Conservation (phyloP, 2,888 invertebrate species). For the Diaperis boleti region DNA sequence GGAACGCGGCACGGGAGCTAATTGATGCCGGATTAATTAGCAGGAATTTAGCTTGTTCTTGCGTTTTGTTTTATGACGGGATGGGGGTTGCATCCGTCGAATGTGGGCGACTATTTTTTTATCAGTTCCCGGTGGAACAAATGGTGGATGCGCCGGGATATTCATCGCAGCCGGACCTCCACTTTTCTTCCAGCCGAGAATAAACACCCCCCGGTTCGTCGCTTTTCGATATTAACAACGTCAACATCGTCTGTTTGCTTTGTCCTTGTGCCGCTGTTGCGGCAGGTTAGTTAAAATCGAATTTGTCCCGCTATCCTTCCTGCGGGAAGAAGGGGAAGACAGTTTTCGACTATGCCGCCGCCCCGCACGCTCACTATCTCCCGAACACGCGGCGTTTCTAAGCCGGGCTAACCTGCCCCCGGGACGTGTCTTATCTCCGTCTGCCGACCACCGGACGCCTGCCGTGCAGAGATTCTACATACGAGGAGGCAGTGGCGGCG, state of each 20-base stretch:
- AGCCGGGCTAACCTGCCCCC: slow-evolving; percentile 42
- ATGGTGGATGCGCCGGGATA: slow-evolving; percentile 9
- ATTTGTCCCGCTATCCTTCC: slow-evolving; percentile 18
- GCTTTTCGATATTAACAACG: slow-evolving; percentile 32
- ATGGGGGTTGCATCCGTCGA: too few species aligned
- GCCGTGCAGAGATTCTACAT: slow-evolving; percentile 30
- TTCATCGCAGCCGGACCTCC: slow-evolving; percentile 6
- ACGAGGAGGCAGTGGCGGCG: slow-evolving; percentile 15
- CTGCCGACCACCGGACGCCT: slow-evolving; percentile 44
- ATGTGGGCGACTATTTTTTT: background rate
- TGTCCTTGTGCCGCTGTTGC: slow-evolving; percentile 28
- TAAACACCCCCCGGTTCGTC: slow-evolving; percentile 25
- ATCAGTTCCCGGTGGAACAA: background rate
- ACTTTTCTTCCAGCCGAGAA: slow-evolving; percentile 34
- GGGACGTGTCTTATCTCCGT: slow-evolving; percentile 48
- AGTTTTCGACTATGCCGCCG: slow-evolving; percentile 1
- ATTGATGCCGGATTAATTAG: slow-evolving; percentile 36
- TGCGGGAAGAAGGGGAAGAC: slow-evolving; percentile 28
- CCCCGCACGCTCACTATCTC: slow-evolving; percentile 33
- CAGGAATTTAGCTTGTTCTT: slow-evolving; percentile 23
- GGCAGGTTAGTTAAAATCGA: slow-evolving; percentile 37
- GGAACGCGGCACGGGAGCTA: slow-evolving; percentile 14
- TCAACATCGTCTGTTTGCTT: slow-evolving; percentile 34
- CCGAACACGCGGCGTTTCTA: slow-evolving; percentile 38
- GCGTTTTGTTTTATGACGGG: slow-evolving; percentile 4